phyloP scores from a whole-genome alignment of 2,113 vertebrate species.

The Catharus bicknelli region DNA sequence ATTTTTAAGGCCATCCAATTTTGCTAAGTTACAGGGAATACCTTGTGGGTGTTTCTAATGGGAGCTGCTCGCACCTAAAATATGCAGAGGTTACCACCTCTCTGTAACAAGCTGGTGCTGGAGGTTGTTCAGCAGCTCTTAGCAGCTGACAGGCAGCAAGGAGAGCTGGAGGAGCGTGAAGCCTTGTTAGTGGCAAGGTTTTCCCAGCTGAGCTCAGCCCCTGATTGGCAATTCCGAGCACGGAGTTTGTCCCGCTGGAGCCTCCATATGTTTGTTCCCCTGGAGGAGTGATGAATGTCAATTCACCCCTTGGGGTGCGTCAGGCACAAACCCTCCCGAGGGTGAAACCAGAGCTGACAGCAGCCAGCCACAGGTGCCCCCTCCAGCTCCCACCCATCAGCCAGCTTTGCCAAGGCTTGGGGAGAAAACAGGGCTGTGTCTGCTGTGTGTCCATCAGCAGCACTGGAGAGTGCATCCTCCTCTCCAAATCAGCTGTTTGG shows the following conservation, averaged over 20 bases:
- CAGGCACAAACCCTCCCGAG: constrained; percentile 43
- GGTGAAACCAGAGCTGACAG: constrained; percentile 63
- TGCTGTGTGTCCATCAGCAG: accelerated
- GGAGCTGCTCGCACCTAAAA: neutral
- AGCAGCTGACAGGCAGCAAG: constrained; percentile 61
- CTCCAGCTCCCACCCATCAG: neutral
- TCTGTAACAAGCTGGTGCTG: neutral
- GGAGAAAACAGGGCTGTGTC: neutral
- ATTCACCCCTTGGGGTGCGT: constrained; percentile 57
- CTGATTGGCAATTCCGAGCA: constrained; percentile 62
- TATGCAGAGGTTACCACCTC: constrained; percentile 17
- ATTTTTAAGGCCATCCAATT: neutral
- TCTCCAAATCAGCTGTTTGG: neutral
- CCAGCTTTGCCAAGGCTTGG: neutral
- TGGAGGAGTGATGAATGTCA: constrained; percentile 70
- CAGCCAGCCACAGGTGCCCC: constrained; percentile 50
- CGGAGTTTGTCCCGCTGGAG: constrained; percentile 29
- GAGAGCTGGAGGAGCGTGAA: constrained; percentile 59
- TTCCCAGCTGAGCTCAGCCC: constrained; percentile 66
- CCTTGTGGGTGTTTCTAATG: neutral
- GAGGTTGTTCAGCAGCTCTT: constrained; percentile 17
- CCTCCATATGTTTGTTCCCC: constrained; percentile 64
- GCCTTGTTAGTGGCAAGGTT: constrained; percentile 62
- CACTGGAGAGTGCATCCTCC: accelerated
- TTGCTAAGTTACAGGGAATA: neutral